Conservation (phyloP, 2,888 invertebrate species). For the Drosophila fungiperda region DNA sequence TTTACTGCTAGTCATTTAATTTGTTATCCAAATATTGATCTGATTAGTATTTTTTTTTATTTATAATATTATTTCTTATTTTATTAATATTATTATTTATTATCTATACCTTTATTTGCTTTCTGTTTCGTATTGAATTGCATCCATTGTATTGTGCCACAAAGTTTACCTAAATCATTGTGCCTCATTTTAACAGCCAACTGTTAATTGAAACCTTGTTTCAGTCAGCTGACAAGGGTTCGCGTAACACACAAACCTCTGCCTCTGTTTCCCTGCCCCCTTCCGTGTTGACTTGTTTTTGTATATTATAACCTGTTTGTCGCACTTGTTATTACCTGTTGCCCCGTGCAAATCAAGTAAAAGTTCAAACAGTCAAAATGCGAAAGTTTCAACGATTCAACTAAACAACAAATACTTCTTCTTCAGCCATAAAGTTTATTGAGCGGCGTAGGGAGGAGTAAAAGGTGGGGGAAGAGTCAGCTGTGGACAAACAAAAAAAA, state of each 20-base stretch:
- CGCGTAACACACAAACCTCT: conserved; percentile 26
- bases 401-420: conserved; percentile 36
- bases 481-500: conserved; percentile 31
- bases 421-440: conserved; percentile 35
- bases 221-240: conserved; percentile 49
- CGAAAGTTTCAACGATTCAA: conserved; percentile 49
- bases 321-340: conserved; percentile 52
- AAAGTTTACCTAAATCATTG: conserved; percentile 1
- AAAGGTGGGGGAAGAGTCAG: not conserved
- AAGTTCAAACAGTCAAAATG: conserved; percentile 43
- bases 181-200: conserved; percentile 37
- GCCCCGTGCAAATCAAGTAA: conserved; percentile 40
- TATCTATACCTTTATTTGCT: not conserved
- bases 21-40: not conserved
- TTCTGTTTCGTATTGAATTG: not conserved
- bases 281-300: not conserved
- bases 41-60: not conserved
- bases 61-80: not conserved
- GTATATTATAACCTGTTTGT: conserved; percentile 38
- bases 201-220: conserved; percentile 43
- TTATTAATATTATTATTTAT: not conserved
- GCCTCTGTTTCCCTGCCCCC: not conserved
- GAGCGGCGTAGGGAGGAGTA: not conserved
- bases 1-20: not conserved
- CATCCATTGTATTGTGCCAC: conserved; percentile 8